Evolutionary conservation across 1,140 invertebrate genomes (phyloP), one percentile per base, ranked within the genome.

Genomic region (Drosophila funebris): DNA sequence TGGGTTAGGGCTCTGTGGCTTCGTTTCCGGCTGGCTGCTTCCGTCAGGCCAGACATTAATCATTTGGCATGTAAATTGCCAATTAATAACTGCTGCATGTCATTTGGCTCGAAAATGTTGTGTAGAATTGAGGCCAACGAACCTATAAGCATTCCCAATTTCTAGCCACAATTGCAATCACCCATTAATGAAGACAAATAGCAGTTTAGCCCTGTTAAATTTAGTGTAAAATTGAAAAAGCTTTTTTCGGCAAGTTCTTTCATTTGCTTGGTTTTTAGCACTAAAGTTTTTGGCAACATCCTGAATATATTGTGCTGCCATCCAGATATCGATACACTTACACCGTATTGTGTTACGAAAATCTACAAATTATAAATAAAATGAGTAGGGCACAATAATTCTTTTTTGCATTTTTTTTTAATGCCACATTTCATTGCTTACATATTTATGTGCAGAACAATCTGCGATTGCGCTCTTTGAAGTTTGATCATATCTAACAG

Each of bases 181-280:
- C 46, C 61, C 58, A 64, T 78, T 90, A 90, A 90, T 90, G 88
- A 90, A 90, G 87, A 90, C 84, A 90, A 90, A 90, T 90, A 88
- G 87, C 78, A 76, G 70, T 83, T 79, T 74, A 77, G 71, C 52
- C 70, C 70, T 90, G 87, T 83, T 83, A 90, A 90, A 90, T 90
- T 90, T 90, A 90, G 88, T 77, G 87, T 83, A 90, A 90, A 90
- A 90, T 90, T 90, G 87, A 90, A 90, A 90, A 90, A 90, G 83
- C 33, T 66, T 20, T 43, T 48, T 46, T 77, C 54, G 43, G 69
- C 50, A 8, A 31, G 11, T 14, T 48, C 11, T 50, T 50, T 31
- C 46, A 16, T 50, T 27, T 31, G 24, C 11, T 31, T 69, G 70
- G 54, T 68, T 39, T 64, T 39, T 68, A 46, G 71, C 48, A 61